phyloP scores from a whole-genome alignment of 2,888 invertebrate genomes.

The Uropetala carovei region DNA sequence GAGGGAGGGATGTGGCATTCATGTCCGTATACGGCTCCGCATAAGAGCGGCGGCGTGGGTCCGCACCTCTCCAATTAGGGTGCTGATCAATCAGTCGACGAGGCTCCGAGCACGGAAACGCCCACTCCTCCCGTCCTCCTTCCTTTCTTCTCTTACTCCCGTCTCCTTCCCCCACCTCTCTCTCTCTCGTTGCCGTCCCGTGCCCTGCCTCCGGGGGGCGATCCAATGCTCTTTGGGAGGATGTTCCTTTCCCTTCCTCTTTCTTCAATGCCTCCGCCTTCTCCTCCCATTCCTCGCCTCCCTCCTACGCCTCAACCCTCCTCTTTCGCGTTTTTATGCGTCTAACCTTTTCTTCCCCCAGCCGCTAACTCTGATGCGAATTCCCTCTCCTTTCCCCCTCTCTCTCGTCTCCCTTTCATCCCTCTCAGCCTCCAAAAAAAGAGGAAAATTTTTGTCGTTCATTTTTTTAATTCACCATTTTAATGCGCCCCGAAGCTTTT shows the following conservation, averaged over 20 bases:
- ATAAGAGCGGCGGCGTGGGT: neutral
- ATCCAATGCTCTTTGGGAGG: no score
- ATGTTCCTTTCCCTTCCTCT: conserved; percentile 64
- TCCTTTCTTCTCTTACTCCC: conserved; percentile 4
- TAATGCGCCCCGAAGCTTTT: no score
- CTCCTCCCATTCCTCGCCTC: conserved; percentile 31
- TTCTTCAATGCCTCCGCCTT: neutral
- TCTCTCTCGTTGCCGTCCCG: conserved; percentile 68
- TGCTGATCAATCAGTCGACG: conserved; percentile 42
- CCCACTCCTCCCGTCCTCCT: neutral
- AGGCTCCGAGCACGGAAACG: conserved; percentile 2
- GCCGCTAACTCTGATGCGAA: neutral
- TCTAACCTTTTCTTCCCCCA: neutral
- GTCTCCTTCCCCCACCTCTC: conserved; percentile 67
- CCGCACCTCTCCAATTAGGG: conserved; percentile 51
- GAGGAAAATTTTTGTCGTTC: no score
- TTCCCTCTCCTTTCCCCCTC: no score
- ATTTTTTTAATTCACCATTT: no score
- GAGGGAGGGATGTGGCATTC: neutral
- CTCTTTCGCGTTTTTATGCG: neutral
- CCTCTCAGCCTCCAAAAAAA: no score
- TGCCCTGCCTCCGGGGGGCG: conserved; percentile 65
- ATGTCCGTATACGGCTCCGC: neutral
- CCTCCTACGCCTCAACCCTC: neutral
- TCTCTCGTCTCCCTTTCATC: no score